These are phyloP conservation scores for Tachina lurida DNA, from an alignment of 2,888 invertebrate species.

Conservation along the genomic window DNA sequence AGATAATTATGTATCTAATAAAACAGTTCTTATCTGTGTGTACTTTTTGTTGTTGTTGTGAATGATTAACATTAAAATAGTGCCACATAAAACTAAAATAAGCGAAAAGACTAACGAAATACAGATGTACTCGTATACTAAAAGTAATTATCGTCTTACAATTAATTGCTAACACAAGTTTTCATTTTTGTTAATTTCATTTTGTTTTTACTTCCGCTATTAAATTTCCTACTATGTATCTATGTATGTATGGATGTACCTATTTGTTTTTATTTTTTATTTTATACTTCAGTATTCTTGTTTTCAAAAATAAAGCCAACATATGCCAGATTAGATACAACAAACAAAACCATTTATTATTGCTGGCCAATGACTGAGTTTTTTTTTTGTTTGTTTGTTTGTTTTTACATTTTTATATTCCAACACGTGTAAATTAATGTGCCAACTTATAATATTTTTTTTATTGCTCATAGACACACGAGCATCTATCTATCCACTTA, in stretches of 20 bases:
- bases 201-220: conserved; percentile 25
- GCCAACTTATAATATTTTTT: conserved; percentile 28
- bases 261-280: not conserved
- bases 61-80: conserved; percentile 8
- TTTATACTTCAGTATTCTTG: not conserved
- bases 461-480: conserved; percentile 1
- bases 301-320: not conserved
- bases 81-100: conserved; percentile 15
- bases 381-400: conserved; percentile 5
- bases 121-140: not conserved
- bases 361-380: not conserved
- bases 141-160: conserved; percentile 35
- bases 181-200: conserved; percentile 26
- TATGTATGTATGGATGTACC: no score
- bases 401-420: conserved; percentile 18
- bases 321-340: not conserved
- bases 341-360: not conserved
- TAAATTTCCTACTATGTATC: not conserved
- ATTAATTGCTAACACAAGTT: conserved; percentile 56
- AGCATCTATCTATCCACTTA: conserved; percentile 5
- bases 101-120: not conserved
- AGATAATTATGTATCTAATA: no score
- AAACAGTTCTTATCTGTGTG: not conserved
- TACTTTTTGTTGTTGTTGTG: not conserved
- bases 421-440: conserved; percentile 58